Evolutionary conservation across 2,113 vertebrate genomes (phyloP).

Genomic region (Microtus richardsoni): DNA sequence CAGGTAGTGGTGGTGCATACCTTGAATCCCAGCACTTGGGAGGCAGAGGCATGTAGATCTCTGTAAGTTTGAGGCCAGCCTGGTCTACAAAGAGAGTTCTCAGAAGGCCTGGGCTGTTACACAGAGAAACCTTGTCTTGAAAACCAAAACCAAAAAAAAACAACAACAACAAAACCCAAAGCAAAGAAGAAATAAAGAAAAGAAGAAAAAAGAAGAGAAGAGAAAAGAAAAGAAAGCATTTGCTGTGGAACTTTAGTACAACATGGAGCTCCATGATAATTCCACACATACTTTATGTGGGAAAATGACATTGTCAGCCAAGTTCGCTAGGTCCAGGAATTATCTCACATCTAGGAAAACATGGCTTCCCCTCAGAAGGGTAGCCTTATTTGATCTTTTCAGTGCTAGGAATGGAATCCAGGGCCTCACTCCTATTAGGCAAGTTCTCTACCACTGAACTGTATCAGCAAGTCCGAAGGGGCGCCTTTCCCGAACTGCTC

Average conservation of each 20-base stretch:
- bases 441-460: background rate
- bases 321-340: background rate
- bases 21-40: too few species aligned
- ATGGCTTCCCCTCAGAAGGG: constrained; percentile 24
- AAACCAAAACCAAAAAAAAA: too few species aligned
- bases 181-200: too few species aligned
- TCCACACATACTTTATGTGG: constrained; percentile 1
- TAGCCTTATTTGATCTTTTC: background rate
- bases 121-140: too few species aligned
- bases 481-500: background rate
- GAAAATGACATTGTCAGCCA: background rate
- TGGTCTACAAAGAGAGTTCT: too few species aligned
- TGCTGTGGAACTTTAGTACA: background rate
- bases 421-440: background rate
- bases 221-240: background rate
- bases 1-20: too few species aligned
- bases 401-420: background rate
- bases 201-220: too few species aligned
- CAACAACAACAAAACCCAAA: too few species aligned
- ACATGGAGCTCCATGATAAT: background rate
- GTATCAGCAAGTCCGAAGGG: background rate
- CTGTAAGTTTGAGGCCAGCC: too few species aligned
- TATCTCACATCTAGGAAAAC: background rate
- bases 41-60: too few species aligned
- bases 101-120: too few species aligned